These are phyloP conservation scores for Ciconia maguari DNA, from an alignment of 2,113 vertebrate species.

Conservation along the genomic window DNA sequence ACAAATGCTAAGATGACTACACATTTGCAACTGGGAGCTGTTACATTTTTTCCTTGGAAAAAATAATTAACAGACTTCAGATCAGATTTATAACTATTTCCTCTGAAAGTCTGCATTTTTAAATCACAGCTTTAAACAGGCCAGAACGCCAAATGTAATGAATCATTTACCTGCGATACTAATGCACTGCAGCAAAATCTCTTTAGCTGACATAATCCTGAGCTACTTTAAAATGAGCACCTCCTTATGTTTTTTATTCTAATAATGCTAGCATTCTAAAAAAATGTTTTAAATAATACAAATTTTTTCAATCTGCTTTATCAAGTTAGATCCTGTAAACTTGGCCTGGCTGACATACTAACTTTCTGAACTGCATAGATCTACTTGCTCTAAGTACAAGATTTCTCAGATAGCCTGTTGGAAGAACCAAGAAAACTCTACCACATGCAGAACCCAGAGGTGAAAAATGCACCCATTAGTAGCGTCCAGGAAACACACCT, in stretches of 20 bases:
- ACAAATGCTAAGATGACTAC: background rate
- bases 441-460: background rate
- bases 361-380: background rate
- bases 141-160: background rate
- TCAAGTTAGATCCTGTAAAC: background rate
- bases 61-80: background rate
- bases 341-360: background rate
- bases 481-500: background rate
- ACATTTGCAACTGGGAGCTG: background rate
- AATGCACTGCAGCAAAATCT: background rate
- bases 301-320: background rate
- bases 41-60: background rate
- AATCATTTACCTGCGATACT: background rate
- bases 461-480: background rate
- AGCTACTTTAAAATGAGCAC: background rate
- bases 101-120: background rate
- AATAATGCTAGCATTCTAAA: background rate
- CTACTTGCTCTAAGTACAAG: background rate
- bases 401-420: background rate
- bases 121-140: background rate
- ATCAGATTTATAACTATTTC: background rate
- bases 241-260: background rate
- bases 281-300: background rate
- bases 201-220: background rate
- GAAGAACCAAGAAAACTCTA: background rate